Conservation (phyloP, 2,797 vertebrate genomes). For the Ambastaia sidthimunki region DNA sequence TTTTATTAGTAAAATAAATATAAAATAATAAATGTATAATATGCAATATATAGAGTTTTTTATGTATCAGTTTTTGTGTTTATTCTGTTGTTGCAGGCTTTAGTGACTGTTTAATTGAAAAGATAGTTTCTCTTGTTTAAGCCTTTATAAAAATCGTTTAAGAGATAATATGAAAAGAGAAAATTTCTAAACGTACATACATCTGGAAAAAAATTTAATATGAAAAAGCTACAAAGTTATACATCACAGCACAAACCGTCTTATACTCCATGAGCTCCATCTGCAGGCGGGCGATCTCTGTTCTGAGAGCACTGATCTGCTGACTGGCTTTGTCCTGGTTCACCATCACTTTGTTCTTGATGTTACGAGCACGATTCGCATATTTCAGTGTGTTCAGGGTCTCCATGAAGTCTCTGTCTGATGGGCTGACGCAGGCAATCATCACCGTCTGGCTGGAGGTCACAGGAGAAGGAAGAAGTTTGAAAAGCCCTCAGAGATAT, state of each 20-base stretch:
- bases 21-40: too few relatives aligned
- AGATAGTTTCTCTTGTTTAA: too few relatives aligned
- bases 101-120: too few relatives aligned
- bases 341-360: slow-evolving; percentile 96
- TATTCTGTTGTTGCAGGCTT: too few relatives aligned
- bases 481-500: background rate
- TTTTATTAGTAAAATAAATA: too few relatives aligned
- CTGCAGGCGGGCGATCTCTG: slow-evolving; percentile 93
- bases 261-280: slow-evolving; percentile 98
- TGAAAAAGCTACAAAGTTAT: background rate
- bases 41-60: too few relatives aligned
- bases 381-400: slow-evolving; percentile 95
- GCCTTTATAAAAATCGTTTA: too few relatives aligned
- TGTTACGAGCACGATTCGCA: slow-evolving; percentile 95
- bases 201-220: too few relatives aligned
- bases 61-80: too few relatives aligned
- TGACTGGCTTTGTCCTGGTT: slow-evolving; percentile 97
- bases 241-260: slow-evolving; percentile 79
- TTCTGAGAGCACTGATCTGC: slow-evolving; percentile 91
- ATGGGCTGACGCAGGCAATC: slow-evolving; percentile 98
- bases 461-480: background rate
- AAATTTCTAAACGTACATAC: too few relatives aligned
- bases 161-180: too few relatives aligned
- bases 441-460: slow-evolving; percentile 91
- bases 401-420: slow-evolving; percentile 98